Evolutionary conservation across 2,888 invertebrate species (phyloP).

Genomic region (Parascotia fuliginaria): DNA sequence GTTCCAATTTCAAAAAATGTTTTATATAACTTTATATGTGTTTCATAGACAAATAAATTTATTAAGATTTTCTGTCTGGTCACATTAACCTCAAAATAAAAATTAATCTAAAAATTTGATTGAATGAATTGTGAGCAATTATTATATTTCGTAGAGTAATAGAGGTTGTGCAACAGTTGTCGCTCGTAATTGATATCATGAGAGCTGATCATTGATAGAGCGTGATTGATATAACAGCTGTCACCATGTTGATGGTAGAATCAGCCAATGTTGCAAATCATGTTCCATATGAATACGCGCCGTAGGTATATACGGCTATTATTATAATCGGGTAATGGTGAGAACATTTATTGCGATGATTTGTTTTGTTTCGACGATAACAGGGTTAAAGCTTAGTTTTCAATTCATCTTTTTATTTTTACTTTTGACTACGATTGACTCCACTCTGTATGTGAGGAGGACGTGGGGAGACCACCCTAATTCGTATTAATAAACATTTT

Average conservation of each 20-base stretch:
- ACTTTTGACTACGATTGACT: too few relatives aligned
- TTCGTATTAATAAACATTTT: too few relatives aligned
- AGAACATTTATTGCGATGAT: constrained; percentile 25
- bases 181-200: constrained; percentile 42
- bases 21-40: constrained; percentile 1
- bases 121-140: constrained; percentile 43
- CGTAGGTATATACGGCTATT: constrained; percentile 35
- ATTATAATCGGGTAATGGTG: constrained; percentile 38
- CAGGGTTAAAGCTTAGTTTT: neutral
- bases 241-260: constrained; percentile 43
- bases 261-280: constrained; percentile 43
- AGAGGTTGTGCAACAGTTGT: constrained; percentile 39
- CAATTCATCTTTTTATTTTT: too few relatives aligned
- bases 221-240: constrained; percentile 46
- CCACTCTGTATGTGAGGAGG: too few relatives aligned
- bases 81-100: too few relatives aligned
- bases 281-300: constrained; percentile 23
- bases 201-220: constrained; percentile 41
- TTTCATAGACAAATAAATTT: constrained; percentile 4
- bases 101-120: too few relatives aligned
- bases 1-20: constrained; percentile 1
- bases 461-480: too few relatives aligned
- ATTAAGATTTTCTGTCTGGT: neutral
- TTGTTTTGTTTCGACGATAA: constrained; percentile 2
- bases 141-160: constrained; percentile 34